These are phyloP conservation scores for Kryptopterus vitreolus DNA, from an alignment of 2,797 vertebrate species.

Conservation along the genomic window DNA sequence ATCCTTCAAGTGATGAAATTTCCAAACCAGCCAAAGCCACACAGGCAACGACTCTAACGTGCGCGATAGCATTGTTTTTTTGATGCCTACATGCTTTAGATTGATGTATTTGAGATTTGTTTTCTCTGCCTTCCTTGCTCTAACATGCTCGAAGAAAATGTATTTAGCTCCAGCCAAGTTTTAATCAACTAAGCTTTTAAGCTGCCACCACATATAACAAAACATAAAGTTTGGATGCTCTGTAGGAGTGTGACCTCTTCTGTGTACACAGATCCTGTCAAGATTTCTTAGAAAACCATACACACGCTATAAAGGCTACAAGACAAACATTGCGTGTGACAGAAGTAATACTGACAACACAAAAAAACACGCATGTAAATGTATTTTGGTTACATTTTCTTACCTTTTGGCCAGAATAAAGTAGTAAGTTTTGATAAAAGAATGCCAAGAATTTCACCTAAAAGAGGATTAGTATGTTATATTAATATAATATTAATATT, in stretches of 20 bases:
- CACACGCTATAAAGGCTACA: not conserved
- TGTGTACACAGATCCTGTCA: slow-evolving; percentile 1
- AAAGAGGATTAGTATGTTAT: not conserved
- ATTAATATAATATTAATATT: not conserved
- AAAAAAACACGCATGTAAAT: not conserved
- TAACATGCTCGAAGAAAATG: slow-evolving; percentile 41
- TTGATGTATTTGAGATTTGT: slow-evolving; percentile 46
- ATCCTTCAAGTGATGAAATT: slow-evolving; percentile 26
- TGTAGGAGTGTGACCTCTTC: slow-evolving; percentile 3
- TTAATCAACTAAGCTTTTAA: slow-evolving; percentile 50
- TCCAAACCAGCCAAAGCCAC: slow-evolving; percentile 24
- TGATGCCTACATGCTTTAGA: slow-evolving; percentile 41
- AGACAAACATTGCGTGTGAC: not conserved
- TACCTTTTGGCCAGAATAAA: not conserved
- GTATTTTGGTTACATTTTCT: not conserved
- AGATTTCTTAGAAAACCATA: slow-evolving; percentile 14
- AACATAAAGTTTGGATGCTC: slow-evolving; percentile 13
- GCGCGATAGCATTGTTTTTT: slow-evolving; percentile 33
- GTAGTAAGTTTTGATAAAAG: not conserved
- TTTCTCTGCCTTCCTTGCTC: slow-evolving; percentile 48
- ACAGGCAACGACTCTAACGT: not conserved
- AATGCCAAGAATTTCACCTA: not conserved
- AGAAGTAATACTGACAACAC: not conserved
- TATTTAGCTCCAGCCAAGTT: slow-evolving; percentile 50
- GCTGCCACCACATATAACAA: slow-evolving; percentile 42